phyloP scores from a whole-genome alignment of 1,140 invertebrate genomes.

The Drosophila parvula region DNA sequence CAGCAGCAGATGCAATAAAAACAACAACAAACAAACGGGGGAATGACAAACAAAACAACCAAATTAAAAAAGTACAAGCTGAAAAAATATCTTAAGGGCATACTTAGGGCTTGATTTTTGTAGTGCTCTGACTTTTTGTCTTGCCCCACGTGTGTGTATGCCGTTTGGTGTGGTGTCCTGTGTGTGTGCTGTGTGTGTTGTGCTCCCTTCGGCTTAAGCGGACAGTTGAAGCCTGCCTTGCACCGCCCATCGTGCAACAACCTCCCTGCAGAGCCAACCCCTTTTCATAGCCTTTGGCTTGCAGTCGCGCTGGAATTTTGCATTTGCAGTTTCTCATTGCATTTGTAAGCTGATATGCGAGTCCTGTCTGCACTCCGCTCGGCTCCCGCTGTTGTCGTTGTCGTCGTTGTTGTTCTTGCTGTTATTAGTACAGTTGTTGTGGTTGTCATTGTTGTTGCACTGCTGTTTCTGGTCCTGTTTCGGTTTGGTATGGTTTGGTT shows the following conservation, averaged over 20 bases:
- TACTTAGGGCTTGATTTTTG: slow-evolving; percentile 79
- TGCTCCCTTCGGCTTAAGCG: slow-evolving; percentile 59
- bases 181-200: neutral
- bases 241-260: neutral
- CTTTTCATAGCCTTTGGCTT: slow-evolving; percentile 32
- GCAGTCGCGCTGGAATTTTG: slow-evolving; percentile 66
- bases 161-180: neutral
- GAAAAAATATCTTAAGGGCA: slow-evolving; percentile 78
- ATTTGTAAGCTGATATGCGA: slow-evolving; percentile 64
- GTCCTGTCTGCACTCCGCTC: slow-evolving; percentile 16
- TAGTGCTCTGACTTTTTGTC: slow-evolving; percentile 69
- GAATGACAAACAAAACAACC: slow-evolving; percentile 74
- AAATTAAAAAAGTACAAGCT: slow-evolving; percentile 69
- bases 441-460: slow-evolving; percentile 47
- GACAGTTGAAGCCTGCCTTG: slow-evolving; percentile 51
- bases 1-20: slow-evolving; percentile 30
- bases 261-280: neutral
- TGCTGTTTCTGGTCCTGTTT: slow-evolving; percentile 34
- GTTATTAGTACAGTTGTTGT: slow-evolving; percentile 73
- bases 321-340: slow-evolving; percentile 71
- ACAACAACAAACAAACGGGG: slow-evolving; percentile 47
- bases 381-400: slow-evolving; percentile 17
- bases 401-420: slow-evolving; percentile 65
- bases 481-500: slow-evolving; percentile 30
- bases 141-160: slow-evolving; percentile 26